Percentiles rank a stretch among this genome's conserved stretches.
phyloP scores from a whole-genome alignment of 2,888 invertebrate genomes.

The Amblyjoppa proteus region DNA sequence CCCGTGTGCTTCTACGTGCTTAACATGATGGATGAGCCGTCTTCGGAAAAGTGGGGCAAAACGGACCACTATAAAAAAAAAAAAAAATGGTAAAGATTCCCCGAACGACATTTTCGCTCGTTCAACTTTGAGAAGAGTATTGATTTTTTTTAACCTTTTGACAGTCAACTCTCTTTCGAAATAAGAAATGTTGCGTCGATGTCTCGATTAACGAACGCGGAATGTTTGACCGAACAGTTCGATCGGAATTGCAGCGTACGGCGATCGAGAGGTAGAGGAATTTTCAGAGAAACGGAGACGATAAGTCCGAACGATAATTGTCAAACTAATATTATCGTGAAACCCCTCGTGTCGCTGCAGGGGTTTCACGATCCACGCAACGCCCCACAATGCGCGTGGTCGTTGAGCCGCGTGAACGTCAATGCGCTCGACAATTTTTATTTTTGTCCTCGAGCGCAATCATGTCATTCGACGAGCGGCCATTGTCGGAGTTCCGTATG shows the following conservation, averaged over 20 bases:
- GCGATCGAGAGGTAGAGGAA: background rate
- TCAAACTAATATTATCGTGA: conserved; percentile 20
- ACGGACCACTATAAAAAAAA: too few relatives aligned
- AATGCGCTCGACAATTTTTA: conserved; percentile 18
- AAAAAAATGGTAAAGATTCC: too few relatives aligned
- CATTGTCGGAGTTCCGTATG: conserved; percentile 31
- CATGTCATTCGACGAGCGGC: conserved; percentile 30
- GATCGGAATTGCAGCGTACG: background rate
- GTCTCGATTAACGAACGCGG: too few relatives aligned
- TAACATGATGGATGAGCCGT: too few relatives aligned
- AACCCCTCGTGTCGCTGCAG: background rate
- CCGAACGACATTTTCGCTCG: too few relatives aligned
- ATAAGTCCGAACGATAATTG: conserved; percentile 1
- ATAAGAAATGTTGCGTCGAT: too few relatives aligned
- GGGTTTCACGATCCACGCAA: too few relatives aligned
- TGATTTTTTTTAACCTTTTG: too few relatives aligned
- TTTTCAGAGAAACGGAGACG: conserved; percentile 10
- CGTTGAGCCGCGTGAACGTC: background rate
- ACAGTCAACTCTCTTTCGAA: too few relatives aligned
- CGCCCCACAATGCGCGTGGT: background rate
- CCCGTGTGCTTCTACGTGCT: conserved; percentile 31
- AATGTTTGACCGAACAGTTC: conserved; percentile 1
- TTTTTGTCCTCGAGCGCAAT: conserved; percentile 35
- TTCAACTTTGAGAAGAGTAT: too few relatives aligned
- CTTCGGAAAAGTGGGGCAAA: too few relatives aligned